Conservation (phyloP, 2,113 vertebrate species). For the Microtus richardsoni region DNA sequence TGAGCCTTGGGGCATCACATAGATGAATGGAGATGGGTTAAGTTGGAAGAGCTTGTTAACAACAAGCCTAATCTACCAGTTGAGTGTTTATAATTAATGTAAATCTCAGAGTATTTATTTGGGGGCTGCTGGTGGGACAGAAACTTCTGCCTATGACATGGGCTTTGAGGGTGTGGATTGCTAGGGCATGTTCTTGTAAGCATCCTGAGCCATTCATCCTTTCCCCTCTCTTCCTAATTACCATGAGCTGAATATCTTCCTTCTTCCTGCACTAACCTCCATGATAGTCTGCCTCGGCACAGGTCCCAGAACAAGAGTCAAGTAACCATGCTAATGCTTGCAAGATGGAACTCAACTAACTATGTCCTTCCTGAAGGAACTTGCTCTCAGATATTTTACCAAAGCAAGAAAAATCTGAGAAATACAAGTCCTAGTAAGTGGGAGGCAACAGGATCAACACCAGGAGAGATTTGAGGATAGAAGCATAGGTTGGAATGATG, state of each 20-base stretch:
- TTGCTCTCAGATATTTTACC: background rate
- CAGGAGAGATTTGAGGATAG: background rate
- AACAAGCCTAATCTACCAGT: too few relatives aligned
- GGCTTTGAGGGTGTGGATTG: background rate
- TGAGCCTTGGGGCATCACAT: too few relatives aligned
- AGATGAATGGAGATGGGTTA: too few relatives aligned
- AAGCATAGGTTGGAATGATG: background rate
- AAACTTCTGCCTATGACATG: too few relatives aligned
- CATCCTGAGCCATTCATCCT: accelerated
- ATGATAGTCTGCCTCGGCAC: too few relatives aligned
- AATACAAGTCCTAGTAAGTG: background rate
- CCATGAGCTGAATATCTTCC: background rate
- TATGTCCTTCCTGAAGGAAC: background rate
- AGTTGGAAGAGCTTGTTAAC: too few relatives aligned
- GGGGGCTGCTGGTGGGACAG: too few relatives aligned
- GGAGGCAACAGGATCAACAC: background rate
- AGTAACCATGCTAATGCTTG: background rate
- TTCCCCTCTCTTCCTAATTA: background rate
- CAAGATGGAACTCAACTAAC: background rate
- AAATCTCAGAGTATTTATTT: too few relatives aligned
- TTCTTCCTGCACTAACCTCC: too few relatives aligned
- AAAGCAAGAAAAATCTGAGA: background rate
- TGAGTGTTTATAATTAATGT: too few relatives aligned
- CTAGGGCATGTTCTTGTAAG: background rate
- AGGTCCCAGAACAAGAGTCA: background rate